phyloP scores from a whole-genome alignment of 37 sponge, comb jelly and placozoan genomes.

The Ephydatia muelleri region DNA sequence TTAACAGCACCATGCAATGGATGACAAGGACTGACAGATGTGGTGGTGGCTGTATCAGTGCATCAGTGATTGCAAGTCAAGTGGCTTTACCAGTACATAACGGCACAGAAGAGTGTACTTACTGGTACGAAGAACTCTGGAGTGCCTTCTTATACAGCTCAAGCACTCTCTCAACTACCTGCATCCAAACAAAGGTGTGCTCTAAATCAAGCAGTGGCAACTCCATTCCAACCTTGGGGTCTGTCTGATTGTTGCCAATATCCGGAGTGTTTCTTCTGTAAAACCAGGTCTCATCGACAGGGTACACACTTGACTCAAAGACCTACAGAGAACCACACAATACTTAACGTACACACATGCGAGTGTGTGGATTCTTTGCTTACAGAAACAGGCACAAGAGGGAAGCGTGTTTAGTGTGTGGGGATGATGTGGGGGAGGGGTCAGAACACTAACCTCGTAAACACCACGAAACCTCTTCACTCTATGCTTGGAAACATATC shows the following conservation, averaged over 20 bases:
- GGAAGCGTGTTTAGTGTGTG: no score
- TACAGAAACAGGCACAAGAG: not conserved
- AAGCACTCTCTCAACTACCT: slow-evolving; percentile 20
- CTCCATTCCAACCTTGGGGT: not conserved
- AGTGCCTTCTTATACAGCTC: slow-evolving; percentile 31
- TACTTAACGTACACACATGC: not conserved
- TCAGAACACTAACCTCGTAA: not conserved
- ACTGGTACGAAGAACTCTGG: not conserved
- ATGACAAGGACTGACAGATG: no score
- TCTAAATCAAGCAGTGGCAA: no score
- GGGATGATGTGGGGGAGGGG: no score
- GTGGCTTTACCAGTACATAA: not conserved
- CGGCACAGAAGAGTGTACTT: not conserved
- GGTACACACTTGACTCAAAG: slow-evolving; percentile 27
- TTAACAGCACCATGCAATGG: no score
- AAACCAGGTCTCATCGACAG: slow-evolving; percentile 45
- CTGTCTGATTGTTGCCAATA: not conserved
- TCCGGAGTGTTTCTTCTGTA: slow-evolving; percentile 21
- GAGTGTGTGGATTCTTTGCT: no score
- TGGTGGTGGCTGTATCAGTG: no score
- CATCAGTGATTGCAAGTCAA: no score
- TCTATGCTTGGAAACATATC: slow-evolving; percentile 10
- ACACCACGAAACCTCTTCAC: not conserved
- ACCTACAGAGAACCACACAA: not conserved
- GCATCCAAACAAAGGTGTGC: not conserved